Base-by-base conservation (phyloP, 2,113 vertebrate genomes). In the Indicator maculatus region DNA sequence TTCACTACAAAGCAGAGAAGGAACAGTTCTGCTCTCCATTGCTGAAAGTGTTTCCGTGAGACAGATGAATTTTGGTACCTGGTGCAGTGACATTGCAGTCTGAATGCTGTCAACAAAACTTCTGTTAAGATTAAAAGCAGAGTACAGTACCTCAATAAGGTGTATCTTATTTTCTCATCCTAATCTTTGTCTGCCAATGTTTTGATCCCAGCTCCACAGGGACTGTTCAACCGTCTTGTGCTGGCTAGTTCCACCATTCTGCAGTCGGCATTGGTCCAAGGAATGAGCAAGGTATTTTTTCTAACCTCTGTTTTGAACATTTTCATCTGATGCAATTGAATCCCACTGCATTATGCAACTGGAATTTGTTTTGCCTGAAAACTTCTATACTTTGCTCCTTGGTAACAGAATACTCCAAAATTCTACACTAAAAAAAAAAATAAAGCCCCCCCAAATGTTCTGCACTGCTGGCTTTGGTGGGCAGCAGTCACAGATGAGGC, bases 151-250 rank as follows among this genome's bases (percentile, higher is more conserved):
- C 75, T 89, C 76, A 87, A 71, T 65, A 73, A 83, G 78, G 72
- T 79, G 3, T 76, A n/a, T 88, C 92, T 89, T 55, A 12, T 44
- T 85, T 93, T 89, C 55, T 89, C 30, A 36, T 81, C 73, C 50
- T 85, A 65, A 30, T 63, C 90, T 92, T 83, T 87, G 45, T 56
- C 72, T 67, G 60, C 41, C 24, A 4, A 1, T 83, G 26, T 64
- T 88, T 77, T 63, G 59, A 83, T 89, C 85, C 82, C 89, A 91
- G 93, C 71, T 92, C 84, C 82, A 17, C 11, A 6, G 89, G 86
- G 88, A 84, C 80, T 82, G 66, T 92, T 92, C 9, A 89, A 82
- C 82, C 59, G 21, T 64, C 59, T 41, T 66, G 19, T 17, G 33
- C 36, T 75, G 53, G 33, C 39, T 75, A 39, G 11, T 79, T 90